Conservation (phyloP, 2,113 vertebrate genomes). For the Nanorana parkeri region DNA sequence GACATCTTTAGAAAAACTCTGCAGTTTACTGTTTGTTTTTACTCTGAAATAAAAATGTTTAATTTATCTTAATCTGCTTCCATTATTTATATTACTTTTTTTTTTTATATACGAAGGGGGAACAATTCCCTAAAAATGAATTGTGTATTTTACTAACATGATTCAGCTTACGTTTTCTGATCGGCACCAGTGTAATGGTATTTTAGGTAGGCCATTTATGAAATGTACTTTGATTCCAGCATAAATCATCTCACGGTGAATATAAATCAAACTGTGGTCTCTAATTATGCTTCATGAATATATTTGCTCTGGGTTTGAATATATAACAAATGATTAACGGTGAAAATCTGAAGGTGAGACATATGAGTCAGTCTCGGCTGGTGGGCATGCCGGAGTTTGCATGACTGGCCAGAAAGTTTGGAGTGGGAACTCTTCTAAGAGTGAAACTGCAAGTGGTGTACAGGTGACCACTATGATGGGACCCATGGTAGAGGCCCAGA, state of each 20-base stretch:
- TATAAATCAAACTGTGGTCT: conserved; percentile 41
- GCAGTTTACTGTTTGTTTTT: conserved; percentile 19
- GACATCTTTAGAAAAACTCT: background rate
- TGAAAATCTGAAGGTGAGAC: background rate
- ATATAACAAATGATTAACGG: conserved; percentile 37
- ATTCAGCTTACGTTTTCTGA: conserved; percentile 21
- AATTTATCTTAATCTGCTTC: conserved; percentile 32
- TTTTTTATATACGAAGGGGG: background rate
- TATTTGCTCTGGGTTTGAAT: conserved; percentile 39
- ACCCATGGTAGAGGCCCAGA: too few relatives aligned
- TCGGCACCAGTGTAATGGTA: conserved; percentile 22
- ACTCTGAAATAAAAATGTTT: background rate
- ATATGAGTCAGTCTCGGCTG: too few relatives aligned
- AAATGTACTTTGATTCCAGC: conserved; percentile 32
- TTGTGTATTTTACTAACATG: conserved; percentile 39
- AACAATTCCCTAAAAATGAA: conserved; percentile 32
- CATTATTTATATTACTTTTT: conserved; percentile 15
- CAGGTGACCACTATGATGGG: too few relatives aligned
- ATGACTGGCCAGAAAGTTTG: too few relatives aligned
- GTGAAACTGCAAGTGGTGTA: too few relatives aligned
- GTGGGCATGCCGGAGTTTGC: too few relatives aligned
- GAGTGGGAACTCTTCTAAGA: too few relatives aligned
- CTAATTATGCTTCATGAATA: conserved; percentile 45
- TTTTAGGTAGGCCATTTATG: conserved; percentile 30
- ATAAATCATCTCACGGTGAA: conserved; percentile 31